Conservation (phyloP, 2,113 vertebrate species). For the Muscicapa adusta region DNA sequence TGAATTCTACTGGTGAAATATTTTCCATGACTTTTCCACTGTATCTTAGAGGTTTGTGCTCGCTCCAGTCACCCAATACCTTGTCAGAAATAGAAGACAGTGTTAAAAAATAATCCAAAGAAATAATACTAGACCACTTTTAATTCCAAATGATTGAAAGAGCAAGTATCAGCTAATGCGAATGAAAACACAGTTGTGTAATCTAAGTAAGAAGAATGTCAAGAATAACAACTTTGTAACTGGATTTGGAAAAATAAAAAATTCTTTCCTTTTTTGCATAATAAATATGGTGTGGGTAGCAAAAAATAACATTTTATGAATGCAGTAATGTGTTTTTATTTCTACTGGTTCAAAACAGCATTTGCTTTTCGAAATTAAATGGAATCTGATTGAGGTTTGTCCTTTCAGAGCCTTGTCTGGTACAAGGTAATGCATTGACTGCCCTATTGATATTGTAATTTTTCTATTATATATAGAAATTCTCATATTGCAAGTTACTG, state of each 20-base stretch:
- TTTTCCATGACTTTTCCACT: neutral
- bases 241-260: conserved; percentile 47
- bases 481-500: conserved; percentile 40
- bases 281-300: conserved; percentile 18
- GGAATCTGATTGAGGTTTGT: neutral
- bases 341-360: conserved; percentile 21
- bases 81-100: conserved; percentile 25
- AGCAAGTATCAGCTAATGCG: neutral
- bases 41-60: neutral
- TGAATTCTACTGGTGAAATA: neutral
- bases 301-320: conserved; percentile 2
- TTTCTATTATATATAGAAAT: conserved; percentile 44
- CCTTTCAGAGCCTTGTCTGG: conserved; percentile 3
- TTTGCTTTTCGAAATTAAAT: conserved; percentile 49
- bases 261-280: conserved; percentile 13
- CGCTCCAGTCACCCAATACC: neutral
- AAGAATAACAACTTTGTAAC: conserved; percentile 51
- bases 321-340: neutral
- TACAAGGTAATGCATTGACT: conserved; percentile 5
- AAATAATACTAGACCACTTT: neutral
- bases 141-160: conserved; percentile 33
- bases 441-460: conserved; percentile 59
- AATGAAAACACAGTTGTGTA: conserved; percentile 36
- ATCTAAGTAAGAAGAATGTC: conserved; percentile 23
- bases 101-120: neutral